Evolutionary conservation across 2,797 vertebrate species (phyloP).

Genomic region (Cyclura pinguis): DNA sequence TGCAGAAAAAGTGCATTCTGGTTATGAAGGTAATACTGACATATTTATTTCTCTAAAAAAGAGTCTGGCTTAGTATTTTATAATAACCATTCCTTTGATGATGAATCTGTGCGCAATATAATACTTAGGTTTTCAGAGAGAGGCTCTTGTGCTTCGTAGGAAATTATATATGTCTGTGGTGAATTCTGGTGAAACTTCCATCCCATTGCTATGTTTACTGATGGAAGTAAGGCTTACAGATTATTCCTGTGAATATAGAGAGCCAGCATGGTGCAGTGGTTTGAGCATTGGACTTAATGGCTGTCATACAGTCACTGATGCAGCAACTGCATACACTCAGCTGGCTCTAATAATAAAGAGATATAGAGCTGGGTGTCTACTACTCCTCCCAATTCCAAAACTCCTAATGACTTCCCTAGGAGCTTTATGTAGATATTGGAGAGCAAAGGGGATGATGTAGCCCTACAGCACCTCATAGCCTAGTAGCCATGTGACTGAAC

Average conservation of each 20-base stretch:
- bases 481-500: background rate
- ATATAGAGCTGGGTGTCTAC: background rate
- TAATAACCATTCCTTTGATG: background rate
- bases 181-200: background rate
- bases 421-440: background rate
- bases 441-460: background rate
- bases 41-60: background rate
- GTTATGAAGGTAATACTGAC: conserved; percentile 90
- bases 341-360: background rate
- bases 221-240: background rate
- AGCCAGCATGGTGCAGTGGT: too few relatives aligned
- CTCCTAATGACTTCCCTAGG: background rate
- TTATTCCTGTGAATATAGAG: too few relatives aligned
- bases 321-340: too few relatives aligned
- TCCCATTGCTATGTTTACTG: background rate
- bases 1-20: conserved; percentile 95
- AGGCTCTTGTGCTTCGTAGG: background rate
- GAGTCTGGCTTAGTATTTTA: background rate
- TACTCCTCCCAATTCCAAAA: background rate
- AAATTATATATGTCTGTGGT: background rate
- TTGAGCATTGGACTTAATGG: too few relatives aligned
- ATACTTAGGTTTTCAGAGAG: background rate
- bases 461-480: background rate
- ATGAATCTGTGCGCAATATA: background rate
- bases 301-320: too few relatives aligned